These are phyloP conservation scores for Umimayanthus kanabou DNA, from an alignment of 92 coral and sea anemone genomes.

Conservation along the genomic window DNA sequence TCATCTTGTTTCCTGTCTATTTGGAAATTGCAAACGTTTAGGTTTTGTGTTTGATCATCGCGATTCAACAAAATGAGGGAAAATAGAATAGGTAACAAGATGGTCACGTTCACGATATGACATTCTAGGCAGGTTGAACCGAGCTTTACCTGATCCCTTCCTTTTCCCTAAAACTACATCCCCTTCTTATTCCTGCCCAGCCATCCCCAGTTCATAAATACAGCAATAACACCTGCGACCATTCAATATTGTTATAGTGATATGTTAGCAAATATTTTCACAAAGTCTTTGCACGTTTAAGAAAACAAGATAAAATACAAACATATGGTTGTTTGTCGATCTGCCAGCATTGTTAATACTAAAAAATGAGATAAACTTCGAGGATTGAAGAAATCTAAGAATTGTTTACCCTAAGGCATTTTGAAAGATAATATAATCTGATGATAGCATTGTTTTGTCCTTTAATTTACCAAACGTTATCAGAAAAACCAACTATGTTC, in stretches of 20 bases:
- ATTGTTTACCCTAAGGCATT: no score
- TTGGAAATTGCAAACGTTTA: no score
- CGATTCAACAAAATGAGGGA: background rate
- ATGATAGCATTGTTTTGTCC: no score
- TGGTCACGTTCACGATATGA: background rate
- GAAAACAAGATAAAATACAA: background rate
- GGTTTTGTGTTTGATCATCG: background rate
- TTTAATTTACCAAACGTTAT: no score
- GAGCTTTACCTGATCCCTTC: background rate
- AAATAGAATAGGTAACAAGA: background rate
- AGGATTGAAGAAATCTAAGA: background rate
- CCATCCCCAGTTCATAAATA: no score
- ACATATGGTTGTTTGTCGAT: background rate
- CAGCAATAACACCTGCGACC: background rate
- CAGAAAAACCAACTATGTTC: no score
- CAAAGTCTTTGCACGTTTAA: background rate
- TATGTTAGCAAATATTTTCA: background rate
- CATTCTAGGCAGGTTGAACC: background rate
- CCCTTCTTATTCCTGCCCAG: no score
- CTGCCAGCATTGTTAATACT: slow-evolving; percentile 1
- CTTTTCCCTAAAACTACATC: background rate
- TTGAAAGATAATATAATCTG: no score
- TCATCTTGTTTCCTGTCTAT: background rate
- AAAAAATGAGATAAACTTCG: no score
- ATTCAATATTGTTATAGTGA: background rate